Base-by-base conservation (phyloP, 2,888 invertebrate genomes). In the Drosophila engyochracea region DNA sequence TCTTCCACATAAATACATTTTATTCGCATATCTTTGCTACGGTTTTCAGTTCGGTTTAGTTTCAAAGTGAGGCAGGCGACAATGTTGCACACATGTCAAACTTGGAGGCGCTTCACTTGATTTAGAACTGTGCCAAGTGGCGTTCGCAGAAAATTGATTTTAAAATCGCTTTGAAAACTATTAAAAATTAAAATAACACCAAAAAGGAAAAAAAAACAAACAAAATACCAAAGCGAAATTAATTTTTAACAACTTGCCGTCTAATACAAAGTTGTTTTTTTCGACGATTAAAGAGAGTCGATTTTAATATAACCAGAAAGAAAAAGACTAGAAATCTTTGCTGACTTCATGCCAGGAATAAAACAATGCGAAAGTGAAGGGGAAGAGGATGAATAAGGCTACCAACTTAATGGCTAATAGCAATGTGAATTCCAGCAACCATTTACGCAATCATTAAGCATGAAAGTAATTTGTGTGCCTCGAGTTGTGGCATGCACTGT, bases 61-160 rank as follows among this genome's bases (percentile, higher is more conserved):
- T 47, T 28, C 53, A 51, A 61, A 74, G 74, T 44, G 64, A 28
- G 41, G 58, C 82, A 28, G 41, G 58, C 82, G 75, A 86, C 85
- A 86, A 86, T 73, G 85, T 86, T 86, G 85, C 85, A 83, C 89
- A 89, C 81, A 84, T 86, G 85, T 86, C 85, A 89, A 84, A 85
- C 33, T 64, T 76, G 84, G 86, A 78, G 85, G 85, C 85, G 85
- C 85, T 89, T 73, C 86, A 76, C 81, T 86, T 91, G 91, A 91
- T 91, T 91, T 91, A 91, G 82, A 91, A 89, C 89, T 83, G 82
- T 90, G 91, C 86, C 89, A 86, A 85, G 78, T 86, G 82, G 81
- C 83, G 78, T 87, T 87, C 89, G 87, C 76, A 76, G 89, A 87
- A 85, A 85, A 86, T 86, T 85, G 86, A 85, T 86, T 85, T 73